Evolutionary conservation across 2,797 vertebrate genomes (phyloP).

Genomic region (Heteromormyrus szaboi): DNA sequence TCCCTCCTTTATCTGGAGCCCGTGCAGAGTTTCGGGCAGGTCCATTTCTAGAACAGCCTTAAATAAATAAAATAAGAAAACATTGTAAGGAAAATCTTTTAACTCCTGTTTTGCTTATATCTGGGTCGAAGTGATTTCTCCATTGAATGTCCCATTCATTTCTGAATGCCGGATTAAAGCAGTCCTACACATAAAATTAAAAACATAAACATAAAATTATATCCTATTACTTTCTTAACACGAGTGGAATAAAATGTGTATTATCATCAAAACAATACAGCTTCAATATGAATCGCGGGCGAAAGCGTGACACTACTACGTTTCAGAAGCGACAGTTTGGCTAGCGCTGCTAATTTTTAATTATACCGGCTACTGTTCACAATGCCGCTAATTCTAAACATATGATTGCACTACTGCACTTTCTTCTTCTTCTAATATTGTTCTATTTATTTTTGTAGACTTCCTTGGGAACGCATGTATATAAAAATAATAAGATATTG

Average conservation of each 20-base stretch:
- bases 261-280: neutral
- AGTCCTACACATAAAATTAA: neutral
- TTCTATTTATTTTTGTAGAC: neutral
- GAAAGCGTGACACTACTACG: neutral
- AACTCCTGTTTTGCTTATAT: neutral
- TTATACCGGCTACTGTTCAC: neutral
- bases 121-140: neutral
- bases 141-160: neutral
- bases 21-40: constrained; percentile 21
- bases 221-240: neutral
- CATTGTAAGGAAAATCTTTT: neutral
- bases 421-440: neutral
- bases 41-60: constrained; percentile 27
- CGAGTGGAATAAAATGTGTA: neutral
- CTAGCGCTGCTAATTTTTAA: neutral
- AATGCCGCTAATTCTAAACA: neutral
- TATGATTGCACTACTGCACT: neutral
- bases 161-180: neutral
- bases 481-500: neutral
- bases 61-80: neutral
- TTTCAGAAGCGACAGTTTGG: neutral
- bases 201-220: neutral
- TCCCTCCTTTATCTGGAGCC: constrained; percentile 19
- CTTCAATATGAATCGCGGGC: neutral
- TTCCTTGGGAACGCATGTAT: neutral